Evolutionary conservation across 2,113 vertebrate genomes (phyloP), one percentile per base, ranked within the genome.

Genomic region (Toxostoma redivivum): DNA sequence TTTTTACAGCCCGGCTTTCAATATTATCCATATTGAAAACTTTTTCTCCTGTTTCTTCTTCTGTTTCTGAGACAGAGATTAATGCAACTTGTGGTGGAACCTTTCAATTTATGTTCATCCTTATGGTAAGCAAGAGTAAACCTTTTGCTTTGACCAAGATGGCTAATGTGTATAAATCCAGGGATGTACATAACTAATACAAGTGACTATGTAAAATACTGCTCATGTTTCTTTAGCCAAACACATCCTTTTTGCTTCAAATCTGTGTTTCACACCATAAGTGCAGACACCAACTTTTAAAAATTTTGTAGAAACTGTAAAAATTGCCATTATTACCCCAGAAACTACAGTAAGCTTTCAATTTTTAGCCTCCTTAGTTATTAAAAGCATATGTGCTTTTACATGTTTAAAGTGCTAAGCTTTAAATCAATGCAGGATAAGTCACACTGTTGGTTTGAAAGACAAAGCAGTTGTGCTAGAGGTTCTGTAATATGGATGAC

Each of bases 251-350:
- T 57, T 82, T 37, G 20, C 10, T 61, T 76, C 48, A 67, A 69
- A 64, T 57, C 67, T 6, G 3, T 22, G 16, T 47, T 73, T 38
- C 15, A 67, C 20, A n/a, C 31, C 0, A 0, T 35, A 73, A 57
- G 11, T 9, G 2, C 16, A 10, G 37, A 65, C 1, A 11, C 2
- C 13, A 83, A 35, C 35, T 77, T 69, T 5, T 6, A 81, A 88
- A 74, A 20, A 15, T n/a, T 35, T 66, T 66, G 28, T 53, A 83
- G 62, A 71, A 86, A 76, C n/a, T 44, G 37, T 78, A 81, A 82
- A 90, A 94, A 45, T 50, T 37, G 9, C 25, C 50, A 86, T 86
- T 66, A 62, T 62, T 82, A 81, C 35, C 44, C 57, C 48, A 48
- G 53, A 76, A 91, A 80, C 42, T 38, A 38, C 9, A 70, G 37